Evolutionary conservation across 1,140 invertebrate species (phyloP).

Genomic region (Euwallacea fornicatus): DNA sequence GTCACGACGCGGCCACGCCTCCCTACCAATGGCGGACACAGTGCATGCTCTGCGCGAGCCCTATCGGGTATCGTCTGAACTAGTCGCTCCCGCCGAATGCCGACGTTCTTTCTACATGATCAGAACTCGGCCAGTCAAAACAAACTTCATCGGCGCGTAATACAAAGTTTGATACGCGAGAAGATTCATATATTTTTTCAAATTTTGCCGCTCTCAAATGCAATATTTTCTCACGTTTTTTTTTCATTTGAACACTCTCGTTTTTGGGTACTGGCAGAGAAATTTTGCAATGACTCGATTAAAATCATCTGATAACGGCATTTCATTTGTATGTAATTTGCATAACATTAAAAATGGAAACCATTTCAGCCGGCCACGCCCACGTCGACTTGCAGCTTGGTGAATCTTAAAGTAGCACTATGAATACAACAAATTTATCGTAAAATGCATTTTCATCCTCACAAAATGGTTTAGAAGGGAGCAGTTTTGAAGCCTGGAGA

Average conservation of each 20-base stretch:
- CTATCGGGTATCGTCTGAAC: slow-evolving; percentile 35
- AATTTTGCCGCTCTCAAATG: neutral
- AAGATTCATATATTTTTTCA: slow-evolving; percentile 6
- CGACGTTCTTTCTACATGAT: neutral
- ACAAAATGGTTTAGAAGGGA: no score
- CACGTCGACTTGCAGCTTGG: no score
- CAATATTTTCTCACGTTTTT: neutral
- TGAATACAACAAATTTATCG: no score
- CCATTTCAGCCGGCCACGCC: no score
- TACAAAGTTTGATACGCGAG: slow-evolving; percentile 2
- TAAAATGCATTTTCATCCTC: no score
- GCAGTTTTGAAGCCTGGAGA: no score
- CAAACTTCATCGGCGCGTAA: slow-evolving; percentile 16
- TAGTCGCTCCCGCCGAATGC: slow-evolving; percentile 38
- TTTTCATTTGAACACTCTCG: neutral
- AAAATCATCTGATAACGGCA: neutral
- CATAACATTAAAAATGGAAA: neutral
- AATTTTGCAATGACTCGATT: neutral
- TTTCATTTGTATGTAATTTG: neutral
- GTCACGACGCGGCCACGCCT: slow-evolving; percentile 49
- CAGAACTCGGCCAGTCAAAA: slow-evolving; percentile 8
- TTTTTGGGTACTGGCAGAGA: neutral
- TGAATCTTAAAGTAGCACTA: no score
- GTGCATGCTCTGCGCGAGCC: slow-evolving; percentile 43
- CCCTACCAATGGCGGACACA: slow-evolving; percentile 49